phyloP scores from a whole-genome alignment of 2,888 invertebrate species.

The Nezara viridula region DNA sequence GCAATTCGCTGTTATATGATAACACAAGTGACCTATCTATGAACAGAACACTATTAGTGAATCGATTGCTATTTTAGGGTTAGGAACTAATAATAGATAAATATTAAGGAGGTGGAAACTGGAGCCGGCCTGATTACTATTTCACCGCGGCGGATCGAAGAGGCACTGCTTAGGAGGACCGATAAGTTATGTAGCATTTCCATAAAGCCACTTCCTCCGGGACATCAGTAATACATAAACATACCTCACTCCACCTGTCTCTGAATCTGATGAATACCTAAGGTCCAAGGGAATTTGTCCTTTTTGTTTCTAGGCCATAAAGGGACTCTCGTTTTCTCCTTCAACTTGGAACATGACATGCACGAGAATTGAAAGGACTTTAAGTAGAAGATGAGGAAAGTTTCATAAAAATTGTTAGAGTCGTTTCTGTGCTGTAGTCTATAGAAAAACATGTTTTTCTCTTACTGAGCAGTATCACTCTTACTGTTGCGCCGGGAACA shows the following conservation, averaged over 20 bases:
- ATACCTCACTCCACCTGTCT: constrained; percentile 23
- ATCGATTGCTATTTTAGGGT: not conserved
- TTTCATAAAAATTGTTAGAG: too few species aligned
- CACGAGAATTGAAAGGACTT: too few species aligned
- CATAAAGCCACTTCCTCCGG: constrained; percentile 19
- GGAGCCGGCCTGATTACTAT: constrained; percentile 8
- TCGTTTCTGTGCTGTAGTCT: too few species aligned
- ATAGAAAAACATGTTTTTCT: too few species aligned
- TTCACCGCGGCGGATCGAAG: not conserved
- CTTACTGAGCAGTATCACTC: too few species aligned
- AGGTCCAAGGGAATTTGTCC: not conserved
- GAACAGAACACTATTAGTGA: not conserved
- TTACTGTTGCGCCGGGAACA: too few species aligned
- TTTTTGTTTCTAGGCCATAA: not conserved
- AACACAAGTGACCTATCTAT: too few species aligned
- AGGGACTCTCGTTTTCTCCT: not conserved
- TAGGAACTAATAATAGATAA: not conserved
- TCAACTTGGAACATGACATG: too few species aligned
- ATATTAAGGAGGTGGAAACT: not conserved
- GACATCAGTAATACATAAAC: constrained; percentile 41
- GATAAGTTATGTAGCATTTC: constrained; percentile 48
- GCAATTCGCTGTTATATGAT: too few species aligned
- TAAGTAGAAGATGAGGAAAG: too few species aligned
- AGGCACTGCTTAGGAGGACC: not conserved
- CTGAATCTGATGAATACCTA: constrained; percentile 34